These are phyloP conservation scores for Diorhabda elongata DNA, from an alignment of 1,140 invertebrate species.

Conservation along the genomic window DNA sequence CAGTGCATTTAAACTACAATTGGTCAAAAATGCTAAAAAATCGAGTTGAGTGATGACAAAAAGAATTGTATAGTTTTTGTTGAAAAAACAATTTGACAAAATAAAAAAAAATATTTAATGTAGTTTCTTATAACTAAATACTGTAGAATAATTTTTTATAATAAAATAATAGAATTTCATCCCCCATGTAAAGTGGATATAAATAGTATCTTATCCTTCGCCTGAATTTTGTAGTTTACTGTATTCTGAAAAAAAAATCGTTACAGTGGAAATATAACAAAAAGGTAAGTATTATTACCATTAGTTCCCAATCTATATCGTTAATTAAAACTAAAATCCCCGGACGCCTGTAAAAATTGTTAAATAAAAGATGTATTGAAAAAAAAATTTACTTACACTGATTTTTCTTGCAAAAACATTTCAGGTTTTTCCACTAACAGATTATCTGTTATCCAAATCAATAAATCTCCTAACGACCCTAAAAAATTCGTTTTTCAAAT, in stretches of 20 bases:
- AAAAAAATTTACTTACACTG: conserved; percentile 59
- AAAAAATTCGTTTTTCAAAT: conserved; percentile 30
- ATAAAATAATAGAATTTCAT: conserved; percentile 6
- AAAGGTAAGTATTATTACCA: conserved; percentile 52
- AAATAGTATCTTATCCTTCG: conserved; percentile 36
- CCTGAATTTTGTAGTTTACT: conserved; percentile 32
- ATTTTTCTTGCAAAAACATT: conserved; percentile 81
- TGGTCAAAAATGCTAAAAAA: too few relatives aligned
- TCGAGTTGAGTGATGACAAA: too few relatives aligned
- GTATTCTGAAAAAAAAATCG: conserved; percentile 47
- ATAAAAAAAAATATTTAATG: too few relatives aligned
- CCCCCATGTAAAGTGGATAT: conserved; percentile 38
- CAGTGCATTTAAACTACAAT: too few relatives aligned
- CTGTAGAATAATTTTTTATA: too few relatives aligned
- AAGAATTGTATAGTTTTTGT: too few relatives aligned
- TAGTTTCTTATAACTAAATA: too few relatives aligned
- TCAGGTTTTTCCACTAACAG: conserved; percentile 80
- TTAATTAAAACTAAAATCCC: conserved; percentile 91
- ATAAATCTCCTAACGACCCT: conserved; percentile 72
- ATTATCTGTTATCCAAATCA: conserved; percentile 82
- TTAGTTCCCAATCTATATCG: conserved; percentile 88
- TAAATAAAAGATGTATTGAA: neutral
- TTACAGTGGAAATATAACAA: neutral
- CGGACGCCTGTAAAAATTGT: conserved; percentile 62
- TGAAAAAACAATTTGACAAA: too few relatives aligned